These are phyloP conservation scores for Muntiacus reevesi DNA, from an alignment of 2,113 vertebrate species.

Conservation along the genomic window DNA sequence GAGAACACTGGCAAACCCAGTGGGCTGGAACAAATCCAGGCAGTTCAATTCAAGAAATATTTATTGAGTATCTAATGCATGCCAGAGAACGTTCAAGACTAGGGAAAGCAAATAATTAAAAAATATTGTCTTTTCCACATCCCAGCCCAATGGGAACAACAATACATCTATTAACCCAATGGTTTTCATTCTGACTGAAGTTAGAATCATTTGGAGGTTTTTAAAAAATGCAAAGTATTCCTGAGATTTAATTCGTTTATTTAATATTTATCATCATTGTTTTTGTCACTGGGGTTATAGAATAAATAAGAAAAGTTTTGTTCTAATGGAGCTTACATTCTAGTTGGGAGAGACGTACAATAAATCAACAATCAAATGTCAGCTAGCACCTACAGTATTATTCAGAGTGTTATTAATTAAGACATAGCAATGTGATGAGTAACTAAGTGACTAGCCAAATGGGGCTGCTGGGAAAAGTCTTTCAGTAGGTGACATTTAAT, in stretches of 20 bases:
- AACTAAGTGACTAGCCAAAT: background rate
- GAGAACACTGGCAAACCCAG: background rate
- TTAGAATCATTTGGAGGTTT: background rate
- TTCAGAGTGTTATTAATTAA: background rate
- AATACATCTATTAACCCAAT: background rate
- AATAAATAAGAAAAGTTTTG: background rate
- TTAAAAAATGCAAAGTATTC: background rate
- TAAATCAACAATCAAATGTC: background rate
- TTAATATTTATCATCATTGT: background rate
- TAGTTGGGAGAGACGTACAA: background rate
- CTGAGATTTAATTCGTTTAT: background rate
- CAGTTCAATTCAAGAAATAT: background rate
- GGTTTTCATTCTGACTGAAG: background rate
- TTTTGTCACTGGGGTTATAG: background rate
- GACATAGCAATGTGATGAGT: background rate
- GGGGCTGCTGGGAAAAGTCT: background rate
- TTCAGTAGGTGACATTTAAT: background rate
- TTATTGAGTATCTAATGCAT: background rate
- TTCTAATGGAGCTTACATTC: background rate
- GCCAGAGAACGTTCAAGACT: background rate
- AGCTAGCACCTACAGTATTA: background rate
- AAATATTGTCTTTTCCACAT: background rate
- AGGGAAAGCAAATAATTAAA: slow-evolving; percentile 11
- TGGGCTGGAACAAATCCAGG: background rate
- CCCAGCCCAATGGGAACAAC: background rate